A percentile compares a stretch with the other conserved stretches of the same genome.
Conservation (phyloP, 2,797 vertebrate genomes). For the Gymnopithys bicolor region DNA sequence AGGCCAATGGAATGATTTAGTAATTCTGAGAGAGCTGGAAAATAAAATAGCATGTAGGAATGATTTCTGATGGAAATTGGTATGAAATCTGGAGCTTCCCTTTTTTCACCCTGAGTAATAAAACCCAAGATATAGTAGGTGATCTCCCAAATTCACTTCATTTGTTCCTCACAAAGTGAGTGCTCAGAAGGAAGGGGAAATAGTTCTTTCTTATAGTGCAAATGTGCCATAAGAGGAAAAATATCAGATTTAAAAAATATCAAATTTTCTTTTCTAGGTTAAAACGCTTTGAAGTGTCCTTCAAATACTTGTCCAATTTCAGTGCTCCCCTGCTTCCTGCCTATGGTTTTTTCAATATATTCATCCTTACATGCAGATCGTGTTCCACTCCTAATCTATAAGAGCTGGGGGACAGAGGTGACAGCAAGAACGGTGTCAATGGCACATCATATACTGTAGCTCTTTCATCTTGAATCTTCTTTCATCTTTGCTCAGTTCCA, state of each 20-base stretch:
- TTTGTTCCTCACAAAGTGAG: not conserved
- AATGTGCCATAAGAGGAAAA: not conserved
- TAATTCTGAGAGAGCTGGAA: not conserved
- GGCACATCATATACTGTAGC: not conserved
- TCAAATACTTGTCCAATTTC: conserved; percentile 35
- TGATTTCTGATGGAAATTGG: not conserved
- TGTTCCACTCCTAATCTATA: conserved; percentile 9
- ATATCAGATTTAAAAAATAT: not conserved
- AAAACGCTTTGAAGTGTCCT: conserved; percentile 26
- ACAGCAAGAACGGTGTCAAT: not conserved
- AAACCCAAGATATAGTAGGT: not conserved
- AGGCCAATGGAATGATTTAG: not conserved
- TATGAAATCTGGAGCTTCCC: not conserved
- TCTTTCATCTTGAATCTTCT: conserved; percentile 27
- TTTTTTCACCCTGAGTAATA: not conserved
- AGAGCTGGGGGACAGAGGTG: not conserved
- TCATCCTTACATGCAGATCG: not conserved
- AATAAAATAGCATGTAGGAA: not conserved
- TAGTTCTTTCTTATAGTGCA: not conserved
- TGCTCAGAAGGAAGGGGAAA: not conserved
- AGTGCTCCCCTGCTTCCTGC: not conserved
- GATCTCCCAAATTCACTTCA: not conserved
- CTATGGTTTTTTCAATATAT: conserved; percentile 3
- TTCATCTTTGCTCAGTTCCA: conserved; percentile 54
- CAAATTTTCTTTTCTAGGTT: not conserved